These are phyloP conservation scores for Aplochiton taeniatus DNA, from an alignment of 2,797 vertebrate species.

Conservation along the genomic window DNA sequence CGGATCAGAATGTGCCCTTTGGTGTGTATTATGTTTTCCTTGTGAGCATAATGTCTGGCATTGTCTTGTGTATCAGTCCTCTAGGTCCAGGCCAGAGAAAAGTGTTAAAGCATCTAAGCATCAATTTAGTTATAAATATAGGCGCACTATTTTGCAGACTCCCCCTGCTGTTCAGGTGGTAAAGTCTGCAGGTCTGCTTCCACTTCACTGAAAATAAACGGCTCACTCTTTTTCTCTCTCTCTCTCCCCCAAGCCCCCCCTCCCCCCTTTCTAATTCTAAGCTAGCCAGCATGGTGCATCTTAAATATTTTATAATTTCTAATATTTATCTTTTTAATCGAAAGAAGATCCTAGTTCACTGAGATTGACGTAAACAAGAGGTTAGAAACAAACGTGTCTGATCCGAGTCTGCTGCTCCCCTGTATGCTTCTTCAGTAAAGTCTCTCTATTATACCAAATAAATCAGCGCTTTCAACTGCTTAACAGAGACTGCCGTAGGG, in stretches of 20 bases:
- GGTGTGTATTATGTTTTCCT: too few species aligned
- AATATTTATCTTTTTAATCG: neutral
- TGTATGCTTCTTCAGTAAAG: constrained; percentile 50
- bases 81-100: neutral
- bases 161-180: constrained; percentile 68
- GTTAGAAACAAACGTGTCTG: too few species aligned
- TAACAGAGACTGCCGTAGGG: constrained; percentile 33
- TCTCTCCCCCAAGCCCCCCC: too few species aligned
- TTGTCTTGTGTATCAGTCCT: too few species aligned
- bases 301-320: constrained; percentile 26
- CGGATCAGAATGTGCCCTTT: too few species aligned
- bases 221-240: constrained; percentile 9
- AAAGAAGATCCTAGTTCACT: too few species aligned
- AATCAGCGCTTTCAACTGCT: constrained; percentile 53
- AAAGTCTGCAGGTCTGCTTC: constrained; percentile 32
- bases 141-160: constrained; percentile 58
- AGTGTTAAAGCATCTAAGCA: neutral
- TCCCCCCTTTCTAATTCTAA: constrained; percentile 20
- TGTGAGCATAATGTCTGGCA: too few species aligned
- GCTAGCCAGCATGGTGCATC: constrained; percentile 42
- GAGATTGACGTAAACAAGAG: too few species aligned
- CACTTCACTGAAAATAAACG: too few species aligned
- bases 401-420: neutral
- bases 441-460: constrained; percentile 47
- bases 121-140: constrained; percentile 34